Conservation (phyloP, 2,797 vertebrate species). For the Mionectes olivaceus region DNA sequence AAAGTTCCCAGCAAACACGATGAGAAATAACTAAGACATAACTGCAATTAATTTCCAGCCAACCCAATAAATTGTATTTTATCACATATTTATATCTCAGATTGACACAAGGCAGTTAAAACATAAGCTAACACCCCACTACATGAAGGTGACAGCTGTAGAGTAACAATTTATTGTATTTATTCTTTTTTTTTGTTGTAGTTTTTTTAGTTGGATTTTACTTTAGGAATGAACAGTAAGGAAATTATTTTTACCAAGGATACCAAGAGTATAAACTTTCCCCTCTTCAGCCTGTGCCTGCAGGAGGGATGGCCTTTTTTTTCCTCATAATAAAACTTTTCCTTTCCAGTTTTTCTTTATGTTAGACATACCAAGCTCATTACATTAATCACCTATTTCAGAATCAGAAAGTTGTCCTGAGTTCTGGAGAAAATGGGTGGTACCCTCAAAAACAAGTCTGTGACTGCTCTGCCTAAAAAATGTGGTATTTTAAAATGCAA, state of each 20-base stretch:
- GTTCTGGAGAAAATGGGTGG: neutral
- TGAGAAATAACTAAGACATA: conserved; percentile 23
- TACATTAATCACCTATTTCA: neutral
- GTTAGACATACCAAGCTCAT: conserved; percentile 4
- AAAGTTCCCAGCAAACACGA: neutral
- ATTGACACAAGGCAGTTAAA: neutral
- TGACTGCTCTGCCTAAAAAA: neutral
- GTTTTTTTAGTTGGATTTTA: conserved; percentile 1
- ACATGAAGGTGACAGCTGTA: neutral
- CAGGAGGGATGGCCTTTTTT: neutral
- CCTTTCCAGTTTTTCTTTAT: conserved; percentile 1
- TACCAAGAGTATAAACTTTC: neutral
- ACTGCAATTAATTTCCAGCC: neutral
- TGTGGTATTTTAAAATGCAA: neutral
- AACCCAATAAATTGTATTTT: conserved; percentile 1
- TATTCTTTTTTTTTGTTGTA: neutral
- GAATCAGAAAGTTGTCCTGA: neutral
- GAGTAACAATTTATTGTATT: neutral
- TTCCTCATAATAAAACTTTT: conserved; percentile 21
- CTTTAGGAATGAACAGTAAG: neutral
- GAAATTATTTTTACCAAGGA: neutral
- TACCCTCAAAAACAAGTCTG: neutral
- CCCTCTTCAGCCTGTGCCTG: neutral
- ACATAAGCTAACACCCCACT: neutral
- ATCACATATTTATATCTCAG: neutral